Conservation (phyloP, 2,888 invertebrate genomes). For the Apamea monoglypha region DNA sequence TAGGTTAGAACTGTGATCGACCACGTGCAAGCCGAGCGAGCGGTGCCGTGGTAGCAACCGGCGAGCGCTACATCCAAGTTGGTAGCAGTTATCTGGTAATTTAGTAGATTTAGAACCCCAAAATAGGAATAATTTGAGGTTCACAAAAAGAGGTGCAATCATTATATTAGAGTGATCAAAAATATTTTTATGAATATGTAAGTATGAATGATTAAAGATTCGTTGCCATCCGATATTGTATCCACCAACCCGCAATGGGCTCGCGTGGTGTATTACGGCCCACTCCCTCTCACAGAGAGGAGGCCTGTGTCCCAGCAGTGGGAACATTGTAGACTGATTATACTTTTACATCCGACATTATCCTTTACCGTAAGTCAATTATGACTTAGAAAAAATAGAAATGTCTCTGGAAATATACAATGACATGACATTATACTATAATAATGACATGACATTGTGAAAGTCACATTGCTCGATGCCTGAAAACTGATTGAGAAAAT, state of each 20-base stretch:
- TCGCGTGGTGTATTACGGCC: too few species aligned
- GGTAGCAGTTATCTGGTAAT: too few species aligned
- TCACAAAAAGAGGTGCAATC: not conserved
- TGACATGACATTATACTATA: not conserved
- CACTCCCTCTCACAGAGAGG: too few species aligned
- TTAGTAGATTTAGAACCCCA: not conserved
- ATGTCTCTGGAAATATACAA: not conserved
- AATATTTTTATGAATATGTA: not conserved
- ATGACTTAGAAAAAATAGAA: not conserved
- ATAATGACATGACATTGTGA: slow-evolving; percentile 4
- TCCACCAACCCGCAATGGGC: too few species aligned
- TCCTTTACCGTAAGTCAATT: not conserved
- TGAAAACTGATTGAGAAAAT: slow-evolving; percentile 12
- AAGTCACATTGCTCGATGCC: slow-evolving; percentile 15
- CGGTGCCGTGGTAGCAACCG: too few species aligned
- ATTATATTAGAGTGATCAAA: not conserved
- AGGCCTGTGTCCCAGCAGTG: too few species aligned
- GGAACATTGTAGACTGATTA: too few species aligned
- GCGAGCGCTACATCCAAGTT: too few species aligned
- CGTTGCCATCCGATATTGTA: not conserved
- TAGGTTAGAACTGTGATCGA: too few species aligned
- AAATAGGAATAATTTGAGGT: not conserved
- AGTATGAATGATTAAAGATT: not conserved
- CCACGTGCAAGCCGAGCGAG: not conserved
- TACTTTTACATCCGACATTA: not conserved